Percentiles rank a stretch among this genome's conserved stretches.
These are phyloP conservation scores for Euphydryas editha DNA, from an alignment of 2,888 invertebrate genomes.

Conservation along the genomic window DNA sequence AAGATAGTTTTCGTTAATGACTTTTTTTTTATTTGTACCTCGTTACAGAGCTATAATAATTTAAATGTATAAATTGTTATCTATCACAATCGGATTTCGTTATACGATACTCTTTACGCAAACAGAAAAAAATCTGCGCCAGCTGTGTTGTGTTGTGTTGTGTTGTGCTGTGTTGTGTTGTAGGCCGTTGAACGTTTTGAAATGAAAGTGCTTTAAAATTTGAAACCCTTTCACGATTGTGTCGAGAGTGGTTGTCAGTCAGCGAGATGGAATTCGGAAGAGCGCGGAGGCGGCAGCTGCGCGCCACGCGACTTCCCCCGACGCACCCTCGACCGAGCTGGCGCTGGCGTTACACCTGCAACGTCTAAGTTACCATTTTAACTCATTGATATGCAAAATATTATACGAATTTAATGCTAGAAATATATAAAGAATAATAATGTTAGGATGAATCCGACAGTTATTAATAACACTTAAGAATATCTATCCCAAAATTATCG, in stretches of 20 bases:
- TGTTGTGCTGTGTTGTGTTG: constrained; percentile 33
- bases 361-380: background rate
- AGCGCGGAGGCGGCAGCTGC: constrained; percentile 33
- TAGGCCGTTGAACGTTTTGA: background rate
- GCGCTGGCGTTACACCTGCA: constrained; percentile 30
- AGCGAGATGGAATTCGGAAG: constrained; percentile 45
- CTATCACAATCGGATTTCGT: constrained; percentile 5
- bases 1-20: too few species aligned
- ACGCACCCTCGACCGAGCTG: constrained; percentile 15
- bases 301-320: constrained; percentile 23
- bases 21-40: background rate
- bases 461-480: too few species aligned
- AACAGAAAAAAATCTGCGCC: constrained; percentile 22
- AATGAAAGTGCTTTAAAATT: constrained; percentile 35
- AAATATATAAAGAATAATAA: too few species aligned
- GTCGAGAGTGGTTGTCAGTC: constrained; percentile 26
- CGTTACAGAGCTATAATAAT: background rate
- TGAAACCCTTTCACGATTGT: constrained; percentile 36
- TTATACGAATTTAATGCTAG: too few species aligned
- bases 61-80: background rate
- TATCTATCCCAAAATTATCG: too few species aligned
- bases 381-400: too few species aligned
- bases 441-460: too few species aligned
- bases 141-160: constrained; percentile 35
- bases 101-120: constrained; percentile 11